These are phyloP conservation scores for Forbesichthys papilliferus DNA, from an alignment of 2,113 vertebrate species.

Conservation along the genomic window DNA sequence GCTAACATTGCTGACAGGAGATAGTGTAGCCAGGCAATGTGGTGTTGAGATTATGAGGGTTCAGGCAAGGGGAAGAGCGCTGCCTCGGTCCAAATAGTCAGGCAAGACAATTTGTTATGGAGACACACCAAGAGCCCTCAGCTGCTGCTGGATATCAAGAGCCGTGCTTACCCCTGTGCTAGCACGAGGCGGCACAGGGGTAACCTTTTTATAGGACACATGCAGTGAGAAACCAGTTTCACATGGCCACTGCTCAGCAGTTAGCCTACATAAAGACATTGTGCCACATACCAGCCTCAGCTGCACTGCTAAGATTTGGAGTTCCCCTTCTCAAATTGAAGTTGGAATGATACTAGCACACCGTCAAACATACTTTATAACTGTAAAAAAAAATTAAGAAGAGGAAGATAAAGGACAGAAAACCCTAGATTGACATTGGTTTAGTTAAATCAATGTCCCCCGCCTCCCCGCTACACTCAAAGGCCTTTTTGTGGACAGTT, in stretches of 20 bases:
- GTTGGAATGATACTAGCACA: conserved; percentile 27
- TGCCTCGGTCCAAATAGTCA: conserved; percentile 19
- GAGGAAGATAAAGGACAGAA: too few species aligned
- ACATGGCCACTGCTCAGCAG: conserved; percentile 31
- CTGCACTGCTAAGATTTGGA: conserved; percentile 28
- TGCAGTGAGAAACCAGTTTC: conserved; percentile 47
- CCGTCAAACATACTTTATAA: not conserved
- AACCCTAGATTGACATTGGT: too few species aligned
- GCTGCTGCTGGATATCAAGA: conserved; percentile 73
- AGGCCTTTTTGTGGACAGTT: not conserved
- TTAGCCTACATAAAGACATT: conserved; percentile 60
- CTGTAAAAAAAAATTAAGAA: too few species aligned
- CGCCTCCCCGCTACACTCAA: not conserved
- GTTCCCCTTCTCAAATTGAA: conserved; percentile 44
- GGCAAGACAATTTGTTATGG: conserved; percentile 50
- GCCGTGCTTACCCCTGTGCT: conserved; percentile 25
- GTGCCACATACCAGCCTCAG: conserved; percentile 22
- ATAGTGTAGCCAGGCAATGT: not conserved
- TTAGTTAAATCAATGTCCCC: too few species aligned
- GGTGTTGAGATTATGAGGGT: conserved; percentile 12
- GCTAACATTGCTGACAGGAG: conserved; percentile 1
- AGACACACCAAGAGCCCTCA: conserved; percentile 57
- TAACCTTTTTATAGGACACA: conserved; percentile 77
- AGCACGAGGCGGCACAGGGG: conserved; percentile 36
- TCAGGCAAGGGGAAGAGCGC: not conserved